phyloP scores from a whole-genome alignment of 2,888 invertebrate genomes.

The Cotesia congregata region DNA sequence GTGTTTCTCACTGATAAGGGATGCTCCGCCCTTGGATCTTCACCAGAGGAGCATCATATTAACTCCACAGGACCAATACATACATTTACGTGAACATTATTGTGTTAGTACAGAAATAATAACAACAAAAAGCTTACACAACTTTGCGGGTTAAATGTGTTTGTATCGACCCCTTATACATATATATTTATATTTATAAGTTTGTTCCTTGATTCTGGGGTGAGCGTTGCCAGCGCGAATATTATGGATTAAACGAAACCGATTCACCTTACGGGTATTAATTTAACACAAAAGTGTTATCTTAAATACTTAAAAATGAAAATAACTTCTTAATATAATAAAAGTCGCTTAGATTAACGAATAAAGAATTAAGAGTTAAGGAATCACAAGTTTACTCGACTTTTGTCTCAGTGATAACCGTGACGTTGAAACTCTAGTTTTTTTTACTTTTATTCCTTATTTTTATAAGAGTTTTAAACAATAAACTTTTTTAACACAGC shows the following conservation, averaged over 20 bases:
- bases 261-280: conserved; percentile 55
- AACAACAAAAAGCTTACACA: too few relatives aligned
- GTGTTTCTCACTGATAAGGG: conserved; percentile 65
- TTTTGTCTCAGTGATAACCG: not conserved
- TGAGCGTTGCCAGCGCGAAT: conserved; percentile 50
- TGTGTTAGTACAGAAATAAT: not conserved
- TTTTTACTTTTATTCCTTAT: not conserved
- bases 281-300: not conserved
- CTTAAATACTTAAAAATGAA: not conserved
- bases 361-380: not conserved
- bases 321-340: too few relatives aligned
- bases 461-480: not conserved
- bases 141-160: conserved; percentile 33
- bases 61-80: not conserved
- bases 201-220: conserved; percentile 48
- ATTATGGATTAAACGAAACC: conserved; percentile 56
- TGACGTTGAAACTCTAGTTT: not conserved
- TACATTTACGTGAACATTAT: conserved; percentile 3
- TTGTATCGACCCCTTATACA: conserved; percentile 50
- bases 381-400: not conserved
- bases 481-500: not conserved
- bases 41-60: conserved; percentile 41
- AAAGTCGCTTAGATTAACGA: not conserved
- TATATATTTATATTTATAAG: conserved; percentile 30
- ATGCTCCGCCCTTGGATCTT: conserved; percentile 58